Conservation (phyloP, 2,888 invertebrate genomes). For the Lacanobia wlatinum region DNA sequence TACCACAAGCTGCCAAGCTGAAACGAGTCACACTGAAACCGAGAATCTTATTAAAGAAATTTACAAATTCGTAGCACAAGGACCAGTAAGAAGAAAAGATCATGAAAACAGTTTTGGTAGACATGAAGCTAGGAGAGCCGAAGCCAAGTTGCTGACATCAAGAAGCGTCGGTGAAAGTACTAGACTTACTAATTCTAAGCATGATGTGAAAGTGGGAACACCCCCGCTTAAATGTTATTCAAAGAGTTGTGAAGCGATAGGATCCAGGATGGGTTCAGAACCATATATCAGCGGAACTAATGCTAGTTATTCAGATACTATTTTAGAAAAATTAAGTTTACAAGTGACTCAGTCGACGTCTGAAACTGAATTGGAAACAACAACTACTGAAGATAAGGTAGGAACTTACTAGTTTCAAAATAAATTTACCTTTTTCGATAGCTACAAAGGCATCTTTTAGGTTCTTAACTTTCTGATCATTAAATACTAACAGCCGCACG, state of each 20-base stretch:
- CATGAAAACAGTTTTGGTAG: conserved; percentile 48
- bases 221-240: conserved; percentile 79
- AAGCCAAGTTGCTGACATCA: conserved; percentile 58
- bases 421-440: neutral
- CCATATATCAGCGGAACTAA: conserved; percentile 72
- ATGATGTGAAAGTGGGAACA: conserved; percentile 83
- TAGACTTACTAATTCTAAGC: conserved; percentile 73
- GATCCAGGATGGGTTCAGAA: conserved; percentile 73
- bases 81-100: conserved; percentile 67
- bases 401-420: neutral
- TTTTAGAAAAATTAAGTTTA: conserved; percentile 80
- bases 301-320: conserved; percentile 81
- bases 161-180: conserved; percentile 79
- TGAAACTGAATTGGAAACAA: conserved; percentile 75
- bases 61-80: conserved; percentile 82
- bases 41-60: conserved; percentile 86
- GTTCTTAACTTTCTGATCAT: neutral
- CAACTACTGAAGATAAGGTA: conserved; percentile 55
- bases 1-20: conserved; percentile 38
- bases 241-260: conserved; percentile 86
- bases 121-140: conserved; percentile 36
- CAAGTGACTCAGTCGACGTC: conserved; percentile 74
- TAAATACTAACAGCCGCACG: no score
- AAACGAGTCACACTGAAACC: conserved; percentile 74
- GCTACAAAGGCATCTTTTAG: neutral